Percentiles rank a stretch among this genome's conserved stretches.
These are phyloP conservation scores for Notodonta ziczac DNA, from an alignment of 2,888 invertebrate genomes.

Conservation along the genomic window DNA sequence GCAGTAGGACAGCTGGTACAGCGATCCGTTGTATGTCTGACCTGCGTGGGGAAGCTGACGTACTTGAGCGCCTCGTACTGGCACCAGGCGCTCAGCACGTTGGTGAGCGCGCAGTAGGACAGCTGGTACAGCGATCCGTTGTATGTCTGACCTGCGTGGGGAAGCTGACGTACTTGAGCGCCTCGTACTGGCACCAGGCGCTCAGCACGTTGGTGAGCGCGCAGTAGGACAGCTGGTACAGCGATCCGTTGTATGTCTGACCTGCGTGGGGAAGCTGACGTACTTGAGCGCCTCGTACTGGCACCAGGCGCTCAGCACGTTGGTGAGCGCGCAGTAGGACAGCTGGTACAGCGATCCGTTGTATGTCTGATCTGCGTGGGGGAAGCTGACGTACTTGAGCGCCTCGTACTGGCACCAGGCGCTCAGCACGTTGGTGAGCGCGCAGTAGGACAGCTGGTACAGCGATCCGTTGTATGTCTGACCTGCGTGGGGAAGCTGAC, in stretches of 20 bases:
- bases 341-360: constrained; percentile 92
- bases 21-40: constrained; percentile 71
- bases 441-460: constrained; percentile 97
- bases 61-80: constrained; percentile 99
- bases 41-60: constrained; percentile 99
- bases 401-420: constrained; percentile 99
- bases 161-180: constrained; percentile 98
- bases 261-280: constrained; percentile 99
- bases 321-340: constrained; percentile 97
- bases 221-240: constrained; percentile 97
- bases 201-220: constrained; percentile 99
- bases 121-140: constrained; percentile 88
- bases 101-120: constrained; percentile 97
- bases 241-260: constrained; percentile 76
- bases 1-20: constrained; percentile 97
- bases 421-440: constrained; percentile 98
- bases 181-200: constrained; percentile 99
- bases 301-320: constrained; percentile 99
- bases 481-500: constrained; percentile 99
- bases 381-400: constrained; percentile 98
- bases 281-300: constrained; percentile 99
- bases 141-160: constrained; percentile 92
- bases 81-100: constrained; percentile 99
- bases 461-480: neutral
- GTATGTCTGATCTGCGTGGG: constrained; percentile 91